Conservation (phyloP, 2,888 invertebrate genomes). For the Dynastes maya region DNA sequence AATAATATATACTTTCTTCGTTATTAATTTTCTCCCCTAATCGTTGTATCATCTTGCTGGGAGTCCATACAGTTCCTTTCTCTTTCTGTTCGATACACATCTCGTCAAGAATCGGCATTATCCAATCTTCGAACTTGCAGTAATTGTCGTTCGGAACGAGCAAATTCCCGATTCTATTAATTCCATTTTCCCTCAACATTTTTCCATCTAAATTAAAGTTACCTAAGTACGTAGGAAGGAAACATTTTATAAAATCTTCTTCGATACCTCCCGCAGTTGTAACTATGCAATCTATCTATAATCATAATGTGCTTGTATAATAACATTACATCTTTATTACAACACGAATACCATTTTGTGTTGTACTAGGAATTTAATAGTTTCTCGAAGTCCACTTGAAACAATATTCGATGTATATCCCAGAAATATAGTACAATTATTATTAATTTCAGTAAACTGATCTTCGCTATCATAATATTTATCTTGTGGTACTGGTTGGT, state of each 20-base stretch:
- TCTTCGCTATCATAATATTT: conserved; percentile 82
- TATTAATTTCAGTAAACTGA: conserved; percentile 82
- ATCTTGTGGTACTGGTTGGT: conserved; percentile 79
- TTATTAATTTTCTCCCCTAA: conserved; percentile 94
- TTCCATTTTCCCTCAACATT: conserved; percentile 85
- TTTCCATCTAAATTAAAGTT: conserved; percentile 90
- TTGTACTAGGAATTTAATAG: conserved; percentile 88
- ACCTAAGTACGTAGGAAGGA: conserved; percentile 95
- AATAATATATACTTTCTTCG: conserved; percentile 94
- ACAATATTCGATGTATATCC: conserved; percentile 98
- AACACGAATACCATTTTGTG: conserved; percentile 79
- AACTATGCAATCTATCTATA: conserved; percentile 93
- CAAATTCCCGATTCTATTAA: conserved; percentile 91
- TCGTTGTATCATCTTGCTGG: conserved; percentile 87
- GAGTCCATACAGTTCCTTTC: conserved; percentile 88
- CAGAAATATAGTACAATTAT: conserved; percentile 94
- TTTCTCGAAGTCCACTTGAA: conserved; percentile 94
- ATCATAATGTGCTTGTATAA: conserved; percentile 20
- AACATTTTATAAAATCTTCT: conserved; percentile 98
- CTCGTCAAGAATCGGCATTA: conserved; percentile 92
- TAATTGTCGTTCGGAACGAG: conserved; percentile 99
- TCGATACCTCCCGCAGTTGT: conserved; percentile 98
- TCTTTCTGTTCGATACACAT: conserved; percentile 91
- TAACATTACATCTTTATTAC: not conserved
- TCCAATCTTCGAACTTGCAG: conserved; percentile 98